Percentiles rank a stretch among this genome's conserved stretches.
These are phyloP conservation scores for Tamias sibiricus DNA, from an alignment of 2,113 vertebrate genomes.

Conservation along the genomic window DNA sequence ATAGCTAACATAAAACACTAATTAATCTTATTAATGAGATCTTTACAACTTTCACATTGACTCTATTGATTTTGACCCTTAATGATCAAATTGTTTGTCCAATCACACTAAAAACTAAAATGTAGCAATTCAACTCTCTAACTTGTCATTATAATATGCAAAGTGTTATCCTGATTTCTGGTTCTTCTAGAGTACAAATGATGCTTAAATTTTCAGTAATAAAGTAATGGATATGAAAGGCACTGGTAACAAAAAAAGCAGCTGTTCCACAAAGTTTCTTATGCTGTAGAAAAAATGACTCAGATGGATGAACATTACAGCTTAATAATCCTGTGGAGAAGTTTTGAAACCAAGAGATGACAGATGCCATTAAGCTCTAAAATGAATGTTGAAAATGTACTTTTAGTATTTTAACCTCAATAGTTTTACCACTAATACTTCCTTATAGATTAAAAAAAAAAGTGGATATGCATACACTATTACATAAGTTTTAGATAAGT, in stretches of 20 bases:
- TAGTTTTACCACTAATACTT: slow-evolving; percentile 18
- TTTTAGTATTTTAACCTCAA: background rate
- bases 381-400: background rate
- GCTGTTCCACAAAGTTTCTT: slow-evolving; percentile 29
- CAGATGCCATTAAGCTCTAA: background rate
- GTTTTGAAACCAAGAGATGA: slow-evolving; percentile 11
- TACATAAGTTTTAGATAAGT: background rate
- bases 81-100: slow-evolving; percentile 59
- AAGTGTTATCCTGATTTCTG: slow-evolving; percentile 9
- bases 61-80: slow-evolving; percentile 62
- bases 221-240: background rate
- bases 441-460: background rate
- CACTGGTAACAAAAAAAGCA: background rate
- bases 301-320: background rate
- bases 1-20: slow-evolving; percentile 40
- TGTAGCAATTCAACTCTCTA: slow-evolving; percentile 65
- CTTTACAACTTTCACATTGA: slow-evolving; percentile 48
- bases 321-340: background rate
- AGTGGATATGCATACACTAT: background rate
- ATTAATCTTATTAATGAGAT: slow-evolving; percentile 60
- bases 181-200: background rate
- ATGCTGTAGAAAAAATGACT: background rate
- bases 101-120: slow-evolving; percentile 69
- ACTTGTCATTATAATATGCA: slow-evolving; percentile 19
- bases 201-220: background rate